Base-by-base conservation (phyloP, 2,797 vertebrate species). In the Hybognathus amarus region DNA sequence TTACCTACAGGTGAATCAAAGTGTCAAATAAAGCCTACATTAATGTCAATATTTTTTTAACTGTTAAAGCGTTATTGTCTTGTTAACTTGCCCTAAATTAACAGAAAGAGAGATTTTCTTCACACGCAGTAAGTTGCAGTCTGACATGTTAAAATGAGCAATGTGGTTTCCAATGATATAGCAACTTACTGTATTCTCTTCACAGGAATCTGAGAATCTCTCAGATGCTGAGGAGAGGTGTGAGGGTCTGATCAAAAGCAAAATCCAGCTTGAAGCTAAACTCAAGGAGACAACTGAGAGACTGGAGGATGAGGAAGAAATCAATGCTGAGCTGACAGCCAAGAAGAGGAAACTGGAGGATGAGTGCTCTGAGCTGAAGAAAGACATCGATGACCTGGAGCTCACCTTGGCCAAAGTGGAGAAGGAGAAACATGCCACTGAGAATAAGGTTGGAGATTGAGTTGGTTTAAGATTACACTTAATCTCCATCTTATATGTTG, bases 361-460 rank as follows among this genome's bases (percentile, higher is more conserved):
- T 47, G 96, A 97, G 87, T 97, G 93, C 54, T 96, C 95, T 45
- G 97, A 97, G 80, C 92, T 97, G 77, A 97, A 97, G 91, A 97
- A 96, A 66, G 96, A 97, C 77, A 95, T 96, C 66, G 96, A 97
- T 85, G 96, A 97, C 77, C 92, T 97, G 64, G 96, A 97, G 91
- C 90, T 97, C 83, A 96, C 96, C 6, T 40, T 98, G 92, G 95
- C 95, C 88, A 97, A 97, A 61, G 40, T 42, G 40, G 40, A 42
- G 40, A 42, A 42, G 40, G 40, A 42, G 40, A 42, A 42, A 42
- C 40, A 42, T 42, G 40, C 40, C 40, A 42, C 40, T 42, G 40
- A 42, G 40, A 42, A 42, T 42, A 42, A 42, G 40, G 40, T 42
- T 42, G 2, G 40, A 42, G 10, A 42, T 42, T 11, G 40, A 42